Conservation (phyloP, 2,797 vertebrate species). For the Esox masquinongy region DNA sequence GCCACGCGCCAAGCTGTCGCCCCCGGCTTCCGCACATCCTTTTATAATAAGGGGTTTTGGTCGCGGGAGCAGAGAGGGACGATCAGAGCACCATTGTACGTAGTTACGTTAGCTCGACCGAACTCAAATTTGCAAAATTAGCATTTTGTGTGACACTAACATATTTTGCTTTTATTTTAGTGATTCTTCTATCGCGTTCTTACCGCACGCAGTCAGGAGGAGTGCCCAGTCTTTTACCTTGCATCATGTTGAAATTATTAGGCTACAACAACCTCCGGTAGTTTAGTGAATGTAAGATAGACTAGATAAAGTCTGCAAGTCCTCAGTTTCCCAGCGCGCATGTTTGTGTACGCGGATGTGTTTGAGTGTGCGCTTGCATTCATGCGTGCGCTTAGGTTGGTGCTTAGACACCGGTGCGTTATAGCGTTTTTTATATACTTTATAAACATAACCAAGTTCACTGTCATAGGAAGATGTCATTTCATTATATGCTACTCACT, state of each 20-base stretch:
- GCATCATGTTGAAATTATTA: conserved; percentile 61
- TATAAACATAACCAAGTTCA: conserved; percentile 53
- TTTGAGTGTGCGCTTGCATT: conserved; percentile 15
- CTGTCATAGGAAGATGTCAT: conserved; percentile 56
- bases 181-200: no score
- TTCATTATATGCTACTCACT: conserved; percentile 29
- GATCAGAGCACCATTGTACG: background rate
- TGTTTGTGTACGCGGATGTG: conserved; percentile 23
- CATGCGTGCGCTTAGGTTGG: background rate
- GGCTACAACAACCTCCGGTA: conserved; percentile 32
- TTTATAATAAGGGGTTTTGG: conserved; percentile 50
- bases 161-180: no score
- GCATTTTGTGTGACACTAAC: conserved; percentile 20
- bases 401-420: conserved; percentile 24
- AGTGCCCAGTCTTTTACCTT: conserved; percentile 8
- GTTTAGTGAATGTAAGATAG: conserved; percentile 28
- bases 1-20: conserved; percentile 43
- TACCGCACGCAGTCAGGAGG: no score
- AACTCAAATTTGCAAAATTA: conserved; percentile 45
- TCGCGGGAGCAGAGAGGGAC: conserved; percentile 30
- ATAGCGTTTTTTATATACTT: conserved; percentile 32
- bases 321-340: conserved; percentile 32
- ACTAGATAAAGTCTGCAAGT: conserved; percentile 42
- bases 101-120: conserved; percentile 44
- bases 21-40: conserved; percentile 52